phyloP scores from a whole-genome alignment of 2,113 vertebrate species.

The Gopherus evgoodei region DNA sequence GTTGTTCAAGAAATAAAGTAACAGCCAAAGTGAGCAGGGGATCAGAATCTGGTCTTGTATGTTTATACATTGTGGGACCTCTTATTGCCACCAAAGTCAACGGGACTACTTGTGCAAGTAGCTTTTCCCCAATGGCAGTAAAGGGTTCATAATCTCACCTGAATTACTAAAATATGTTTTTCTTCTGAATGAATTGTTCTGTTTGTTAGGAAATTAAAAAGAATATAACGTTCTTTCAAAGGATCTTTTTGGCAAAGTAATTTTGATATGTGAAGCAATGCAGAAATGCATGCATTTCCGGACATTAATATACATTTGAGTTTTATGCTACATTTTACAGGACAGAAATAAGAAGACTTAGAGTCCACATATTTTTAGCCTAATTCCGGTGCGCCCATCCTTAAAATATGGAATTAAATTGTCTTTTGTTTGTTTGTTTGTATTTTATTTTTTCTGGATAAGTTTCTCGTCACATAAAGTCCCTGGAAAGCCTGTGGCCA shows the following conservation, averaged over 20 bases:
- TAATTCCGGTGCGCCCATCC: not conserved
- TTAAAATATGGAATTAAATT: not conserved
- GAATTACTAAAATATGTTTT: not conserved
- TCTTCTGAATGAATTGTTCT: not conserved
- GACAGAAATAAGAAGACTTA: not conserved
- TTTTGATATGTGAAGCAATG: not conserved
- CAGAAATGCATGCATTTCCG: not conserved
- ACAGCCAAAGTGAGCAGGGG: not conserved
- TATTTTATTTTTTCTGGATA: not conserved
- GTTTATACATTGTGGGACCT: not conserved
- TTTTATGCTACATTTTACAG: not conserved
- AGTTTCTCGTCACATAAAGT: fast-evolving
- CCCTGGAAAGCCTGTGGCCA: not conserved
- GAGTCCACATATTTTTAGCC: not conserved
- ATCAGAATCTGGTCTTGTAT: not conserved
- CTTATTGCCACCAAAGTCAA: not conserved
- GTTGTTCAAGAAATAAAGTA: not conserved
- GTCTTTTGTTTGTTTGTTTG: not conserved
- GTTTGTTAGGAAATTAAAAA: not conserved
- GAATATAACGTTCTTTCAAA: not conserved
- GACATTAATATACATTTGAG: not conserved
- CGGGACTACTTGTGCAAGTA: not conserved
- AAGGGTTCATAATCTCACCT: not conserved
- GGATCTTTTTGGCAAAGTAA: not conserved
- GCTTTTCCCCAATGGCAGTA: not conserved